Percentiles rank a stretch among this genome's conserved stretches.
These are phyloP conservation scores for Thera obeliscata DNA, from an alignment of 2,888 invertebrate species.

Conservation along the genomic window DNA sequence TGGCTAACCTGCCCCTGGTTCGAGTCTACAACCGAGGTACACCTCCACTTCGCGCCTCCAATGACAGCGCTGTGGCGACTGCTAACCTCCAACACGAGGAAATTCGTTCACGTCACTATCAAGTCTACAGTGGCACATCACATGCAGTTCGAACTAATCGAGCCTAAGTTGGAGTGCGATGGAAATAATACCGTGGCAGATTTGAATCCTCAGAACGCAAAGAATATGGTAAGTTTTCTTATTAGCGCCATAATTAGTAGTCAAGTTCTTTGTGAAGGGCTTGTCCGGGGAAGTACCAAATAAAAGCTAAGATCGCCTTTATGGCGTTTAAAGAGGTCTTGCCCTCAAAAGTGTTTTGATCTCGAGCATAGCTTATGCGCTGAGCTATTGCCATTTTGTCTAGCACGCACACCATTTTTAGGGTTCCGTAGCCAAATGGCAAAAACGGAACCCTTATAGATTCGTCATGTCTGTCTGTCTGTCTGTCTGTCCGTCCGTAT, in stretches of 20 bases:
- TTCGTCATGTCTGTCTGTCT: too few relatives aligned
- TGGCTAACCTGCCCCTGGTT: constrained; percentile 92
- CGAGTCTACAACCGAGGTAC: constrained; percentile 88
- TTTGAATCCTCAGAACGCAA: constrained; percentile 86
- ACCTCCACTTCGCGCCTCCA: constrained; percentile 92
- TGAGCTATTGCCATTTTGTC: too few relatives aligned
- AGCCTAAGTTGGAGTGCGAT: constrained; percentile 83
- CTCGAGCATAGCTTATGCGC: too few relatives aligned
- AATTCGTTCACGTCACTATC: constrained; percentile 92
- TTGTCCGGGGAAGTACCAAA: too few relatives aligned
- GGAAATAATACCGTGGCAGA: constrained; percentile 86
- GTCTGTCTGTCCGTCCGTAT: too few relatives aligned
- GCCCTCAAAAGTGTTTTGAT: too few relatives aligned
- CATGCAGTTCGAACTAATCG: constrained; percentile 75
- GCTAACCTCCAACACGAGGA: constrained; percentile 92
- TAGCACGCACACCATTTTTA: too few relatives aligned
- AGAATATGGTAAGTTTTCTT: constrained; percentile 78
- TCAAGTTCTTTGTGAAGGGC: too few relatives aligned
- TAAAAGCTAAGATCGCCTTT: too few relatives aligned
- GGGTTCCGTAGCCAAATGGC: too few relatives aligned
- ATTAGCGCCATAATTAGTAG: not conserved
- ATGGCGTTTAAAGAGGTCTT: too few relatives aligned
- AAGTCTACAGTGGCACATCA: constrained; percentile 86
- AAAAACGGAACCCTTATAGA: too few relatives aligned
- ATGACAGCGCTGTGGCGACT: constrained; percentile 91